phyloP scores from a whole-genome alignment of 2,113 vertebrate genomes.

The Oxygymnocypris stewartii region DNA sequence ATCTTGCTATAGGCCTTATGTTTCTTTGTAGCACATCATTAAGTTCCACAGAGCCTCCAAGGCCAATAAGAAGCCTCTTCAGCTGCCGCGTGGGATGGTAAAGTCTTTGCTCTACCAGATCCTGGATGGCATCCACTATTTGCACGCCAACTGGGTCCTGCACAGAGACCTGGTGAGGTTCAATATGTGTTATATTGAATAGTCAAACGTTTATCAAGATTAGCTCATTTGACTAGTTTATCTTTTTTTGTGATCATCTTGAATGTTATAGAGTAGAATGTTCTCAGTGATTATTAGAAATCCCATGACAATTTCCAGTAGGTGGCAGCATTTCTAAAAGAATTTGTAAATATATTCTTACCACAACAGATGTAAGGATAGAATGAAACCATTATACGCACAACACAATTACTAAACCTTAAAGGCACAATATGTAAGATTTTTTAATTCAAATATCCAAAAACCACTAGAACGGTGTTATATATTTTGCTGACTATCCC shows the following conservation, averaged over 20 bases:
- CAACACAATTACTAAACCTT: too few species aligned
- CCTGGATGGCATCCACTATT: conserved; percentile 98
- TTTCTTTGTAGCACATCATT: conserved; percentile 93
- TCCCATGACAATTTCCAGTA: background rate
- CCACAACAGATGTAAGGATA: background rate
- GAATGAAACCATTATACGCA: background rate
- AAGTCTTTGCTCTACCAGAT: conserved; percentile 99
- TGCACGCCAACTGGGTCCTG: conserved; percentile 99
- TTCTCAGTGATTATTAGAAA: background rate
- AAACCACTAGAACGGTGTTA: too few species aligned
- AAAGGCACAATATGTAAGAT: too few species aligned
- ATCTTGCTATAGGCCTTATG: conserved; percentile 33
- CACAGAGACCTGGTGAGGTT: conserved; percentile 98
- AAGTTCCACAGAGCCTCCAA: conserved; percentile 99
- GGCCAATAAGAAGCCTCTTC: conserved; percentile 99
- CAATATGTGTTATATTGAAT: conserved; percentile 28
- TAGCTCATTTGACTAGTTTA: conserved; percentile 8
- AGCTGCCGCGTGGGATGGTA: conserved; percentile 98
- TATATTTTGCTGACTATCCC: too few species aligned
- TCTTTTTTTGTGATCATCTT: conserved; percentile 32
- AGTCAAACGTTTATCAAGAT: background rate
- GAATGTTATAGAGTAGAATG: background rate
- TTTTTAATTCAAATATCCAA: too few species aligned
- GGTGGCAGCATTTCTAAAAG: background rate
- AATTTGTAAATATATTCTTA: background rate